Conservation (phyloP, 2,113 vertebrate species). For the Pionites leucogaster region DNA sequence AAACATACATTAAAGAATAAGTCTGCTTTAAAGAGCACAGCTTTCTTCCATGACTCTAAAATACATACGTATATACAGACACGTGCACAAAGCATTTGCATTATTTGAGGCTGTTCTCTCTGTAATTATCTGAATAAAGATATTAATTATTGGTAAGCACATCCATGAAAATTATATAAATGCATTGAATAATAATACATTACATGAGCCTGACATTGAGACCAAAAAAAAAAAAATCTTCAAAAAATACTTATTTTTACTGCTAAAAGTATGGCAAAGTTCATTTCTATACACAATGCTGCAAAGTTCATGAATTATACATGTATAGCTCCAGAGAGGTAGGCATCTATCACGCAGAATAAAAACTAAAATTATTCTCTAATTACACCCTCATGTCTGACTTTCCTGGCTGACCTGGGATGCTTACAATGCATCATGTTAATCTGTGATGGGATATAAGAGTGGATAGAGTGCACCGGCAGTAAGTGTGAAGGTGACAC, state of each 20-base stretch:
- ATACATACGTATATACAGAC: neutral
- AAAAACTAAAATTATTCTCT: neutral
- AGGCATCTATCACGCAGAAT: neutral
- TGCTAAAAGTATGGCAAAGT: neutral
- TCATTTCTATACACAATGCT: neutral
- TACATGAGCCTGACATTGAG: neutral
- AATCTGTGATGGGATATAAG: neutral
- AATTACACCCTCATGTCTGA: neutral
- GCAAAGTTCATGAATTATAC: neutral
- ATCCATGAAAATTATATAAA: neutral
- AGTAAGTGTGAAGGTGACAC: neutral
- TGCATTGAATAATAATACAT: neutral
- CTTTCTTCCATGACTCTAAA: neutral
- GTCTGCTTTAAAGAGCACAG: neutral
- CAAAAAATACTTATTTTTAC: neutral
- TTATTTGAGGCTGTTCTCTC: neutral
- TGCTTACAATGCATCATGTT: neutral
- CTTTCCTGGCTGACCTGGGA: neutral
- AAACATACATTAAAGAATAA: neutral
- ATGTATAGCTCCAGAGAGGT: neutral
- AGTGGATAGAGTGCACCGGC: neutral
- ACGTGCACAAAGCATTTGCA: neutral
- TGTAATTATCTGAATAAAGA: neutral
- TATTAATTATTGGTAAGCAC: neutral
- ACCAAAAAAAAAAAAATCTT: neutral